phyloP scores from a whole-genome alignment of 2,888 invertebrate species.

The Drosophila infuscata region DNA sequence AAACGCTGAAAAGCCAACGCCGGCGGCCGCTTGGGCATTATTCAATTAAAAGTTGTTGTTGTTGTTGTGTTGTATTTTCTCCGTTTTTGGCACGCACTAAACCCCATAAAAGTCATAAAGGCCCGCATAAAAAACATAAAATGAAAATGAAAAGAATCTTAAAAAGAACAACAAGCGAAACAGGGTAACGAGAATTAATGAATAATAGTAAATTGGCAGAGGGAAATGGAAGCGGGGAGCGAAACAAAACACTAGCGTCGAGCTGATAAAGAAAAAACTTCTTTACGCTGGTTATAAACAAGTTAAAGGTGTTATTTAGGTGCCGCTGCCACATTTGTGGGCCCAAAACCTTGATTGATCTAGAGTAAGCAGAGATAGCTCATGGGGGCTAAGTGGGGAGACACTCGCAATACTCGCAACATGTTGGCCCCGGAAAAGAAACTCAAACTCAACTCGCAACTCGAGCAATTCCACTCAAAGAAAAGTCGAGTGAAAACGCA shows the following conservation, averaged over 20 bases:
- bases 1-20: conserved; percentile 50
- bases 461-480: conserved; percentile 65
- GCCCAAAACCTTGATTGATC: conserved; percentile 62
- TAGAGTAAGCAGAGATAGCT: conserved; percentile 3
- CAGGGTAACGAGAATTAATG: conserved; percentile 57
- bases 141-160: conserved; percentile 83
- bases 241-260: not conserved
- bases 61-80: conserved; percentile 33
- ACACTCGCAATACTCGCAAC: conserved; percentile 49
- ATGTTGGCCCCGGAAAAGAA: conserved; percentile 57
- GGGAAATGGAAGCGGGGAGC: not conserved
- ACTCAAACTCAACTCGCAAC: conserved; percentile 42
- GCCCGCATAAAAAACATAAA: conserved; percentile 84
- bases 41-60: conserved; percentile 82
- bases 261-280: conserved; percentile 34
- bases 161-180: conserved; percentile 56
- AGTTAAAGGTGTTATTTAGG: conserved; percentile 74
- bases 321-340: conserved; percentile 37
- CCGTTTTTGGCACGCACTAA: conserved; percentile 85
- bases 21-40: conserved; percentile 69
- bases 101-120: conserved; percentile 85
- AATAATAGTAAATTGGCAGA: conserved; percentile 44
- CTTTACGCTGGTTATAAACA: conserved; percentile 53
- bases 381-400: not conserved
- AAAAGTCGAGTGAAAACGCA: conserved; percentile 60